A percentile compares a stretch with the other conserved stretches of the same genome.
Conservation (phyloP, 2,113 vertebrate genomes). For the Rhombomys opimus region DNA sequence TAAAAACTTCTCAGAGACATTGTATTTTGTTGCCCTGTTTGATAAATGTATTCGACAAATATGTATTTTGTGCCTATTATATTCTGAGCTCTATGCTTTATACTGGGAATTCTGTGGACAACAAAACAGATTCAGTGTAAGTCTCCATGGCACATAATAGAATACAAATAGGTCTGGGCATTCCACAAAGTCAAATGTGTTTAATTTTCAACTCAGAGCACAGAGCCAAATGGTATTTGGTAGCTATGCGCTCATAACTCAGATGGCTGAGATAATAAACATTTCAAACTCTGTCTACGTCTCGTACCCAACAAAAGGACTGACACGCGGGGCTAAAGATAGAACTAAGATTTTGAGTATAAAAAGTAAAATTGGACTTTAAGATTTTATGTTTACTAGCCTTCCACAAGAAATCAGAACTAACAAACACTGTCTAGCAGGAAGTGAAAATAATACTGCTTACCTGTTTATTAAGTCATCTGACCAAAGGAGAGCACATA, state of each 20-base stretch:
- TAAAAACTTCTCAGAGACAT: background rate
- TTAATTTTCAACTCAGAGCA: background rate
- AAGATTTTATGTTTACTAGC: background rate
- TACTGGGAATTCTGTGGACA: background rate
- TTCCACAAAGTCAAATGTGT: background rate
- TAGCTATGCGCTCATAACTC: background rate
- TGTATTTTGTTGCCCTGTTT: background rate
- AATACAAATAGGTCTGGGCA: background rate
- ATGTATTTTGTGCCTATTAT: background rate
- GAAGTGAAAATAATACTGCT: background rate
- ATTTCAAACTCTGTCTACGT: background rate
- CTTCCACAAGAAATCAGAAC: background rate
- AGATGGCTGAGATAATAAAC: background rate
- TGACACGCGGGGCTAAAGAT: background rate
- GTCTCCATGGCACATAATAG: background rate
- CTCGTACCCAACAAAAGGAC: background rate
- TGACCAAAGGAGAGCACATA: background rate
- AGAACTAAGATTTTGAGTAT: background rate
- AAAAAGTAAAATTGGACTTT: slow-evolving; percentile 11
- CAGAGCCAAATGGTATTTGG: background rate
- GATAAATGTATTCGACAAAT: background rate
- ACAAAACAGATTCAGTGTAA: background rate
- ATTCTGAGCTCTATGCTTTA: background rate
- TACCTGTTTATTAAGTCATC: background rate
- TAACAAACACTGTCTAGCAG: background rate